A percentile compares a stretch with the other conserved stretches of the same genome.
These are phyloP conservation scores for Centruroides sculpturatus DNA, from an alignment of 1,140 invertebrate species.

Conservation along the genomic window DNA sequence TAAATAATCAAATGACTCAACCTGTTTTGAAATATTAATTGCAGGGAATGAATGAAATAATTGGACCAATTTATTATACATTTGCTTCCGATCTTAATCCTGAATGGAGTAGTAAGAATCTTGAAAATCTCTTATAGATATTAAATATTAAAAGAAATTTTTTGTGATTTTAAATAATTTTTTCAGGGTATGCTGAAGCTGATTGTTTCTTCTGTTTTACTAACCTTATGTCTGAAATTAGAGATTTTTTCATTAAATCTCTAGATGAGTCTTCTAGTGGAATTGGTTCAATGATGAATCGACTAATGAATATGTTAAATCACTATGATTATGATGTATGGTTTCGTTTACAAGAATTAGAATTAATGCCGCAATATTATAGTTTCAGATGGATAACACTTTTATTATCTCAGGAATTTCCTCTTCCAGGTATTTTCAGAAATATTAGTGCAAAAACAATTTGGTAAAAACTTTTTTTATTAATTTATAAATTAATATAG, in stretches of 20 bases:
- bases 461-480: too few relatives aligned
- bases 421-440: slow-evolving; percentile 45
- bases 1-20: too few relatives aligned
- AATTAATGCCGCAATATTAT: slow-evolving; percentile 87
- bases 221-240: slow-evolving; percentile 48
- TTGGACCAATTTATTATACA: slow-evolving; percentile 95
- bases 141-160: too few relatives aligned
- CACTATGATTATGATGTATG: slow-evolving; percentile 60
- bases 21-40: slow-evolving; percentile 33
- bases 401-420: slow-evolving; percentile 94
- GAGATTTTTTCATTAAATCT: slow-evolving; percentile 94
- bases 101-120: slow-evolving; percentile 36
- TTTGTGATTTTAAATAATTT: too few relatives aligned
- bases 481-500: too few relatives aligned
- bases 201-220: slow-evolving; percentile 98
- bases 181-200: slow-evolving; percentile 76
- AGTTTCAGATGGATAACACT: slow-evolving; percentile 94
- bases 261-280: slow-evolving; percentile 79
- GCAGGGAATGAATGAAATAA: slow-evolving; percentile 98
- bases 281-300: slow-evolving; percentile 70
- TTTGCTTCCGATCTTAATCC: slow-evolving; percentile 78
- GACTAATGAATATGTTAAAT: slow-evolving; percentile 56
- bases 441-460: too few relatives aligned
- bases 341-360: slow-evolving; percentile 52
- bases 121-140: too few relatives aligned